A percentile compares a stretch with the other conserved stretches of the same genome.
These are phyloP conservation scores for Albula goreensis DNA, from an alignment of 2,113 vertebrate genomes.

Conservation along the genomic window DNA sequence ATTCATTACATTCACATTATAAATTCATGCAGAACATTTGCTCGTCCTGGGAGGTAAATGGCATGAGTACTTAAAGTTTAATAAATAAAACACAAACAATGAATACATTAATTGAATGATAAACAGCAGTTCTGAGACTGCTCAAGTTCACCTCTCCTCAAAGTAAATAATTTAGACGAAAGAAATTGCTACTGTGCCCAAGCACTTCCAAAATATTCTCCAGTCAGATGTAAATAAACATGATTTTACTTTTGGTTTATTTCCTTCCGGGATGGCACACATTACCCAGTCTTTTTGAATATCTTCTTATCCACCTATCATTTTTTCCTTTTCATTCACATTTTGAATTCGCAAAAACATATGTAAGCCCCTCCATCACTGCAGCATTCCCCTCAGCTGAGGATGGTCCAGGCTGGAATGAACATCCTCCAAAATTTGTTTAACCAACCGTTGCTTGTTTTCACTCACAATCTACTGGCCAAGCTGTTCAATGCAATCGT, in stretches of 20 bases:
- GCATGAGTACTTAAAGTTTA: not conserved
- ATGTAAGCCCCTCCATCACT: no score
- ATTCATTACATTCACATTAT: conserved; percentile 1
- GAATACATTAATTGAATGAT: not conserved
- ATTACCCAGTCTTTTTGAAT: not conserved
- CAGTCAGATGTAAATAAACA: not conserved
- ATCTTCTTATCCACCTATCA: no score
- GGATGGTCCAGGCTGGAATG: no score
- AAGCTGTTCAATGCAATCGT: no score
- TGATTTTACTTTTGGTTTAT: not conserved
- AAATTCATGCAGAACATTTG: not conserved
- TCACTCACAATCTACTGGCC: no score
- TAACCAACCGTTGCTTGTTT: no score
- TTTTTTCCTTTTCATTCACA: no score
- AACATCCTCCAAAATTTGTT: no score
- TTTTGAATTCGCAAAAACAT: no score
- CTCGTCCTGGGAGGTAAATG: conserved; percentile 5
- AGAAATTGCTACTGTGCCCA: not conserved
- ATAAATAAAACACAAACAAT: not conserved
- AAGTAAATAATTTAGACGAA: not conserved
- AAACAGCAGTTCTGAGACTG: not conserved
- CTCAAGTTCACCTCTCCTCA: not conserved
- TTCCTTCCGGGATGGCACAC: no score
- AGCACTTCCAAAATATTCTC: not conserved
- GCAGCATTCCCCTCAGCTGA: no score